Base-by-base conservation (phyloP, 2,797 vertebrate species). In the Schizopygopsis malacanthus region DNA sequence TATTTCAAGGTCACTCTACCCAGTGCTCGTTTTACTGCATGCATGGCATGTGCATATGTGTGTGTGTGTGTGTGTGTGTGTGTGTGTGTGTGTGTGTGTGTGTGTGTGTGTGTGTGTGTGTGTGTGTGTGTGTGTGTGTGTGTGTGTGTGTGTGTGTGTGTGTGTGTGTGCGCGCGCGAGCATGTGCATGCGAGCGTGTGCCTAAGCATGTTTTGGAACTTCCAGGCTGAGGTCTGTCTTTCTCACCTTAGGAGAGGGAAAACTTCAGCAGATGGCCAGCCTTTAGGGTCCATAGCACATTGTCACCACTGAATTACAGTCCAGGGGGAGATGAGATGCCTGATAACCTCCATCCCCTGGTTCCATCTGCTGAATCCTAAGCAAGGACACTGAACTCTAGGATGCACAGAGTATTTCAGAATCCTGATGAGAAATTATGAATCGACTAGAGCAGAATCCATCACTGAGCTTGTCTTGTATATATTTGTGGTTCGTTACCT, bases 331-430 rank as follows among this genome's bases (percentile, higher is more conserved):
- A 94, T 91, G 90, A 91, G 92, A 94, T 90, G 94, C 94, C 93
- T 94, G 93, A 93, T 94, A 95, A 95, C 94, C 93, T 94, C 94
- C 91, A 94, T 95, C 94, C 91, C 90, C 92, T 92, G 93, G 92
- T 95, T 95, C 94, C 94, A 95, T 95, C 95, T 95, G 94, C 93
- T 95, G 93, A 95, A 93, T 95, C 90, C 93, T 94, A 95, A 96
- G 91, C 94, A 94, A 95, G 93, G 92, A 93, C 92, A 92, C 91
- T 76, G 88, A 91, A 91, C 88, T 90, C 91, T 90, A 86, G 92
- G 92, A 94, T 89, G 91, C 91, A 92, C 89, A 92, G 73, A 87
- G 90, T 90, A 91, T 92, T 90, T 89, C 90, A 86, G 79, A 90
- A 91, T 88, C 83, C 83, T 87, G 82, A 90, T 90, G 85, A 86